Evolutionary conservation across 2,888 invertebrate genomes (phyloP).

Genomic region (Nomada fabriciana): DNA sequence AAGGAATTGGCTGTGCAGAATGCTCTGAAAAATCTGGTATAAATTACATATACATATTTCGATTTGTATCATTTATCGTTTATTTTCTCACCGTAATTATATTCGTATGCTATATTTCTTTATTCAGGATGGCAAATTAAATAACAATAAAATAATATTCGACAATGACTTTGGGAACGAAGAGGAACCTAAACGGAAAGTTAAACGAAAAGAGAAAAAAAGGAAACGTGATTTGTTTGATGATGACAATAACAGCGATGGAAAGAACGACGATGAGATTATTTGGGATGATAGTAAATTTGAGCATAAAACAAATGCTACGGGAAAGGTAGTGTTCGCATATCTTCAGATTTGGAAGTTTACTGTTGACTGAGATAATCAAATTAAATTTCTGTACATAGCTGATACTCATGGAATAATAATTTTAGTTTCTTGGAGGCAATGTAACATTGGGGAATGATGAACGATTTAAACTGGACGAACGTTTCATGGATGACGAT

Average conservation of each 20-base stretch:
- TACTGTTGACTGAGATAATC: neutral
- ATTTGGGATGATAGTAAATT: conserved; percentile 86
- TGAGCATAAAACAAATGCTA: conserved; percentile 81
- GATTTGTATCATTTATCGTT: neutral
- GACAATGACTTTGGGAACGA: conserved; percentile 83
- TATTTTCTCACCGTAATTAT: conserved; percentile 1
- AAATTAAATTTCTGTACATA: neutral
- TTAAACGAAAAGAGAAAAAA: conserved; percentile 55
- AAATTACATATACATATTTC: conserved; percentile 72
- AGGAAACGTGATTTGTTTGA: conserved; percentile 75
- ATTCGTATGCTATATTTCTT: neutral
- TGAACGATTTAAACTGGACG: conserved; percentile 90
- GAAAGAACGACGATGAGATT: conserved; percentile 85
- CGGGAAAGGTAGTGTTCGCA: neutral
- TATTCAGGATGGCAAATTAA: conserved; percentile 71
- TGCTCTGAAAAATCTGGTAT: conserved; percentile 88
- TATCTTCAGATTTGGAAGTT: neutral
- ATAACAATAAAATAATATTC: conserved; percentile 88
- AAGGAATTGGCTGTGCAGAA: conserved; percentile 88
- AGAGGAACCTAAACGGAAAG: conserved; percentile 50
- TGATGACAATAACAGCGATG: conserved; percentile 86
- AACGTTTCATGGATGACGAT: conserved; percentile 89
- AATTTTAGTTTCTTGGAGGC: conserved; percentile 84
- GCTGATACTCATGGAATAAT: conserved; percentile 28
- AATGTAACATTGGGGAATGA: conserved; percentile 90